Evolutionary conservation across 2,797 vertebrate species (phyloP).

Genomic region (Catamblyrhynchus diadema): DNA sequence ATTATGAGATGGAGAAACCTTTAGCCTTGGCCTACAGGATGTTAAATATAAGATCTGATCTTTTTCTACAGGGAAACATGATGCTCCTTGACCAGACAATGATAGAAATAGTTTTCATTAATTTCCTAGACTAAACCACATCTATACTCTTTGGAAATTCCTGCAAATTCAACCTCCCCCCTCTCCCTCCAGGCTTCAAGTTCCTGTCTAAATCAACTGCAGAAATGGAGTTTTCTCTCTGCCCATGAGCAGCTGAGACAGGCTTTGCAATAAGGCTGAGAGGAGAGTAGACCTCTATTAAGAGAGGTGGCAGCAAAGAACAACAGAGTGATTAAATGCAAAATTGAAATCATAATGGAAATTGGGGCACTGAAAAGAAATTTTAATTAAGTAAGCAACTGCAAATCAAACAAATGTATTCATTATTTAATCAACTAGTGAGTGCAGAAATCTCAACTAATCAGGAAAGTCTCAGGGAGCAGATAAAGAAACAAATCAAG

Average conservation of each 20-base stretch:
- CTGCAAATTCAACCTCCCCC: background rate
- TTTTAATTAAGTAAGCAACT: slow-evolving; percentile 75
- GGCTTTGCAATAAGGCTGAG: slow-evolving; percentile 44
- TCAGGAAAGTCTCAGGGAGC: slow-evolving; percentile 65
- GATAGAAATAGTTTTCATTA: background rate
- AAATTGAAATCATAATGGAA: slow-evolving; percentile 76
- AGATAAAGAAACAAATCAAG: slow-evolving; percentile 74
- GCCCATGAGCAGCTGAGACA: slow-evolving; percentile 13
- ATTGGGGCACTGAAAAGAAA: slow-evolving; percentile 71
- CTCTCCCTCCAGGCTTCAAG: background rate
- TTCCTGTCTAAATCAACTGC: slow-evolving; percentile 6
- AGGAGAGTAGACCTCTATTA: slow-evolving; percentile 72
- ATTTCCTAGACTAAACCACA: background rate
- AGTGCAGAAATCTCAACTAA: slow-evolving; percentile 72
- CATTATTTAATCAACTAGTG: slow-evolving; percentile 74
- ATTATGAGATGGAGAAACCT: background rate
- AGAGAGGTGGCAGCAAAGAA: slow-evolving; percentile 70
- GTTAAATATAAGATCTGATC: background rate
- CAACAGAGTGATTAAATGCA: slow-evolving; percentile 74
- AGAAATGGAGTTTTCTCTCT: background rate
- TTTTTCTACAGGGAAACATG: background rate
- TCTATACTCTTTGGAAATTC: background rate
- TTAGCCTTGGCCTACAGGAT: background rate
- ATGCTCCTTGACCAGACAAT: background rate
- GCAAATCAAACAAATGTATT: slow-evolving; percentile 76